phyloP scores from a whole-genome alignment of 2,888 invertebrate species.

The Amphipoea oculea region DNA sequence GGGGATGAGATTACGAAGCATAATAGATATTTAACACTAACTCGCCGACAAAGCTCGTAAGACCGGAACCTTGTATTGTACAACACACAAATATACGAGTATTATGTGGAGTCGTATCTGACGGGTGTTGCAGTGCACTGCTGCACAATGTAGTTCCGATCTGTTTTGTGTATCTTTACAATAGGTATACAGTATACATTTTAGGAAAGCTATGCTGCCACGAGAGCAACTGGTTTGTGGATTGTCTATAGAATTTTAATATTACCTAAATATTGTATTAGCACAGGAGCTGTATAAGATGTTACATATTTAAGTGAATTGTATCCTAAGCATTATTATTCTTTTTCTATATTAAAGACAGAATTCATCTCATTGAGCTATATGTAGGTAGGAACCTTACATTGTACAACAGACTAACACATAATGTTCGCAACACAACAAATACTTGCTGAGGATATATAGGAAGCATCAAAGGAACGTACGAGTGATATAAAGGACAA shows the following conservation, averaged over 20 bases:
- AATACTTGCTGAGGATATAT: neutral
- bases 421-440: neutral
- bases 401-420: neutral
- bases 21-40: conserved; percentile 31
- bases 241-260: neutral
- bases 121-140: conserved; percentile 1
- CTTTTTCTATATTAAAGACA: neutral
- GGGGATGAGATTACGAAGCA: too few species aligned
- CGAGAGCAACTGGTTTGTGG: neutral
- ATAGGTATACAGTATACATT: neutral
- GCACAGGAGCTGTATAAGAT: neutral
- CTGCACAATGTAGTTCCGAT: conserved; percentile 4
- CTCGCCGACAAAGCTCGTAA: conserved; percentile 21
- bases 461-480: conserved; percentile 9
- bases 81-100: conserved; percentile 22
- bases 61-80: conserved; percentile 39
- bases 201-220: neutral
- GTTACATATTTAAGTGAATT: neutral
- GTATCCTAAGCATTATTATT: neutral
- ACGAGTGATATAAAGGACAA: conserved; percentile 9
- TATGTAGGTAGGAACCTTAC: neutral
- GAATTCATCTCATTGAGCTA: neutral
- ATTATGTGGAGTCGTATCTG: neutral
- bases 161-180: neutral
- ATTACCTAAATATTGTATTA: neutral